Evolutionary conservation across 2,797 vertebrate genomes (phyloP).

Genomic region (Pseudomugil gertrudae): DNA sequence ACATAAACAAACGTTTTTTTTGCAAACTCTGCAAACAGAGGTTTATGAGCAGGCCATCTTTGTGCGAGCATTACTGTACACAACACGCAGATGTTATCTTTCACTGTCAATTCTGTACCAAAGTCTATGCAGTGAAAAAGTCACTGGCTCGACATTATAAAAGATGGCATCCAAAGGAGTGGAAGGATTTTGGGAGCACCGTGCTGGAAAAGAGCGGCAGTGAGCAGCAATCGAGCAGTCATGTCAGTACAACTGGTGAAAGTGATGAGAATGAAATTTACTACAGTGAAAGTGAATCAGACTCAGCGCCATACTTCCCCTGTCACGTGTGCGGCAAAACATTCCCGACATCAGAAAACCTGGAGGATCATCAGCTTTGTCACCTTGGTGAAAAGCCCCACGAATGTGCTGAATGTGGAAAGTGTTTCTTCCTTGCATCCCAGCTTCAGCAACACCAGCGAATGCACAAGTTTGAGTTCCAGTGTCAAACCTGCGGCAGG

Average conservation of each 20-base stretch:
- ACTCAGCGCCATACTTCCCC: constrained; percentile 85
- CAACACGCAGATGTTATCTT: constrained; percentile 62
- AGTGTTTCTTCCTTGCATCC: constrained; percentile 81
- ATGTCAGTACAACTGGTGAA: constrained; percentile 50
- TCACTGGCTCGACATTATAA: constrained; percentile 77
- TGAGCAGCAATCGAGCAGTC: constrained; percentile 54
- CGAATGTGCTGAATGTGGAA: constrained; percentile 84
- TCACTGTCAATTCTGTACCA: constrained; percentile 76
- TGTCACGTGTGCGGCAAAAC: constrained; percentile 88
- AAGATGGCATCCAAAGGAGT: constrained; percentile 64
- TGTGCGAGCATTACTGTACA: constrained; percentile 72
- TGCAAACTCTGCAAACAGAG: constrained; percentile 74
- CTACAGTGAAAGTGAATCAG: constrained; percentile 74
- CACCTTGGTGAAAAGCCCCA: constrained; percentile 86
- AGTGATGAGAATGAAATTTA: constrained; percentile 60
- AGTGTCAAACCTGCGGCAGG: constrained; percentile 83
- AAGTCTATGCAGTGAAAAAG: constrained; percentile 68
- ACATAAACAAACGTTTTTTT: constrained; percentile 66
- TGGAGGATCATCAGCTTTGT: constrained; percentile 86
- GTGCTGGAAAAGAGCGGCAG: constrained; percentile 26
- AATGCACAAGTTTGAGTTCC: constrained; percentile 85
- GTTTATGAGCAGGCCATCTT: constrained; percentile 68
- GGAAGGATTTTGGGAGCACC: constrained; percentile 13
- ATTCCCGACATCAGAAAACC: constrained; percentile 82
- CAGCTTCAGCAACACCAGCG: constrained; percentile 85